Base-by-base conservation (phyloP, 2,888 invertebrate species). In the Drosophila recens region DNA sequence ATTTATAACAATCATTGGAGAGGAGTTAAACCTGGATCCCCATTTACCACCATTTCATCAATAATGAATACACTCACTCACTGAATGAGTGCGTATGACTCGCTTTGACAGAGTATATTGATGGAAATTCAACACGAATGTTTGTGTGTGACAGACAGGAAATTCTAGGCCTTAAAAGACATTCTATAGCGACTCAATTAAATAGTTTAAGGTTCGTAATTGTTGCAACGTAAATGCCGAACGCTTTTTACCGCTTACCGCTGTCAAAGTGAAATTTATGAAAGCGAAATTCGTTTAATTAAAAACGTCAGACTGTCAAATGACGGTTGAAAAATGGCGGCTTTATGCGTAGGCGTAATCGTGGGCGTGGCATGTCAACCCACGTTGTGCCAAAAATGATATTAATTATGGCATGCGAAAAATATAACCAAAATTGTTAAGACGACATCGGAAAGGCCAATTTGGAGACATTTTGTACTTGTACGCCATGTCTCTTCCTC, bases 191-290 rank as follows among this genome's bases (percentile, higher is more conserved):
- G 40, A 82, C 75, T 80, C 72, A 80, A 86, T 88, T 78, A 86
- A 79, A 80, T 88, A 78, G 88, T 83, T 71, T 71, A 73, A 72
- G 61, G 53, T 53, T 51, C 67, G 53, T 77, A 86, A 88, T 72
- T 82, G 75, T 66, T 65, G 77, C 59, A 64, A 63, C 70, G 63
- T 72, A 66, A 84, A 75, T 61, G 46, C 48, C 62, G 30, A 58
- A 66, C 67, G 72, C 67, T 76, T 71, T 82, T 67, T 73, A 6
- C 27, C 27, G 76, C 65, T 59, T 58, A 46, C 40, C 49, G 75
- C 81, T 83, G 87, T 84, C 83, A 86, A 86, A 80, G 75, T 78
- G 65, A 71, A 84, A 88, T 86, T 86, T 86, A 84, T 86, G 81
- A 88, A 82, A 82, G 69, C 66, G 68, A 79, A 89, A 68, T 83